Conservation (phyloP, 2,888 invertebrate genomes). For the Aporophyla lueneburgensis region DNA sequence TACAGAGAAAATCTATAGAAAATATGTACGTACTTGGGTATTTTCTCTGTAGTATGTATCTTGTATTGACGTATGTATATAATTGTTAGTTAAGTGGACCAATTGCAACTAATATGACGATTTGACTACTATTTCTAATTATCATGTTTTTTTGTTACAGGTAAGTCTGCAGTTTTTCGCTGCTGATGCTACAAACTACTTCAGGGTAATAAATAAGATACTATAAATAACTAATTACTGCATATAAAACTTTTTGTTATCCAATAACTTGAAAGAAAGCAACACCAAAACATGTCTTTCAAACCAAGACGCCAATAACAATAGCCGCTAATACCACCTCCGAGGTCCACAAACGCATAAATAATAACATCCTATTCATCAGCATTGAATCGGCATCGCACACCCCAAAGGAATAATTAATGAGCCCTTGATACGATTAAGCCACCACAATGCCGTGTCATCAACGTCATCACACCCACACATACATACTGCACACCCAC, state of each 20-base stretch:
- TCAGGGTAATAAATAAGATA: background rate
- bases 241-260: background rate
- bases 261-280: background rate
- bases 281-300: background rate
- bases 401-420: constrained; percentile 84
- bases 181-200: background rate
- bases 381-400: constrained; percentile 75
- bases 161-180: constrained; percentile 43
- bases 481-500: constrained; percentile 46
- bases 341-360: constrained; percentile 58
- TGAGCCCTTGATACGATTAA: constrained; percentile 86
- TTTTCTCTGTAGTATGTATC: no score
- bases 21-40: no score
- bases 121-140: background rate
- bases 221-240: background rate
- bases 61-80: background rate
- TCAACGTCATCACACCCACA: constrained; percentile 74
- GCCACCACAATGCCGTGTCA: constrained; percentile 85
- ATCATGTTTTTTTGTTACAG: constrained; percentile 56
- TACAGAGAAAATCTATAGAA: no score
- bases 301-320: constrained; percentile 53
- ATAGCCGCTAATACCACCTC: constrained; percentile 49
- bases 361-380: constrained; percentile 77
- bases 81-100: background rate
- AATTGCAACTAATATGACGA: background rate